Base-by-base conservation (phyloP, 2,797 vertebrate species). In the Anguilla anguilla region DNA sequence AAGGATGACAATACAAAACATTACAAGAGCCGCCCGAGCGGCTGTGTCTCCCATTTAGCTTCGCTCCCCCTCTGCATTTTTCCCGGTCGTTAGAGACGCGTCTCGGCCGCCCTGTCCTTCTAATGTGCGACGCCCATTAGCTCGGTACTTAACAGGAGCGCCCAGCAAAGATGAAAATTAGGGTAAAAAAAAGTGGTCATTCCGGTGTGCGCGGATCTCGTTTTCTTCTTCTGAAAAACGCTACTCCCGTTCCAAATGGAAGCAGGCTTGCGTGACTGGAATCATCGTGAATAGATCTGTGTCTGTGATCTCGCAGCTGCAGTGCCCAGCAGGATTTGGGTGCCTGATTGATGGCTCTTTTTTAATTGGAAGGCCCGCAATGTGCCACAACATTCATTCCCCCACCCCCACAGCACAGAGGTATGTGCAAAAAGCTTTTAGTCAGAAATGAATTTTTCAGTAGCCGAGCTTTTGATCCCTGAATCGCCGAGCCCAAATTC, bases 231-330 rank as follows among this genome's bases (percentile, higher is more conserved):
- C 82, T 11, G 19, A 49, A 82, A 82, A 82, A 51, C 22, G 46
- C 7, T 7, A 51, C 22, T 82, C 74, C 9, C 25, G 0, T 0
- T 77, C 11, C 35, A 22, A 46, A 46, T 81, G 15, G 39, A 43
- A 81, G 22, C 39, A 22, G 43, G 77, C 39, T 46, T 10, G 25
- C 46, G 35, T 43, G 35, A 77, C 74, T 77, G 15, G 28, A 79
- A 22, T 39, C 17, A 51, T 51, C 22, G 15, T 82, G 46, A 82
- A 82, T 82, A 82, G 79, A 25, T 49, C 79, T 82, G 79, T 51
- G 79, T 82, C 79, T 82, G 79, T 51, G 79, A 51, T 25, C 2
- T 51, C 51, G 51, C 79, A 82, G 79, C 46, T 82, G 79, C 79
- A 19, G 25, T 82, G 31, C 22, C 79, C 79, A 82, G 79, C 46